These are phyloP conservation scores for Eustalomyia histrio DNA, from an alignment of 2,888 invertebrate species.

Conservation along the genomic window DNA sequence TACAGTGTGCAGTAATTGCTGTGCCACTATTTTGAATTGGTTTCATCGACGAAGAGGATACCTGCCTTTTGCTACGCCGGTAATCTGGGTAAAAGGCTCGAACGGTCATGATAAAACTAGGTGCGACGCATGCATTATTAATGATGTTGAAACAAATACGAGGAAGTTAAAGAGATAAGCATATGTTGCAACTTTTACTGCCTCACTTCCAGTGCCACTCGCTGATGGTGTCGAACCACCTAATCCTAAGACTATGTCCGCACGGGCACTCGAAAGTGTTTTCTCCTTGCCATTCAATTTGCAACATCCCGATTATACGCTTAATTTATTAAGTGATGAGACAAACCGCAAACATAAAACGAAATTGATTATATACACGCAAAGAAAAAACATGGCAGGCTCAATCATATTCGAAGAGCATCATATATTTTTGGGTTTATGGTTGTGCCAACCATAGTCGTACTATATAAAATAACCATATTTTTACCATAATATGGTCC, in stretches of 20 bases:
- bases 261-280: no score
- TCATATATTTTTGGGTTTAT: no score
- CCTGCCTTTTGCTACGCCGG: background rate
- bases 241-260: no score
- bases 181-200: background rate
- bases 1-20: background rate
- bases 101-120: background rate
- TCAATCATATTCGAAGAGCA: no score
- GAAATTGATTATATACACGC: background rate
- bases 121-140: background rate
- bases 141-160: background rate
- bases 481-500: no score
- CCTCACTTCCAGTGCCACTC: no score
- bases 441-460: no score
- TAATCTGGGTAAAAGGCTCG: no score
- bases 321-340: background rate
- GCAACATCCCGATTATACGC: background rate
- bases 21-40: background rate
- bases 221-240: no score
- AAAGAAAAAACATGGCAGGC: background rate
- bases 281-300: no score
- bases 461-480: no score
- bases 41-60: background rate
- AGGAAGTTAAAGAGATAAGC: background rate
- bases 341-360: background rate